Evolutionary conservation across 2,797 vertebrate species (phyloP).

Genomic region (Myotis pilosus): DNA sequence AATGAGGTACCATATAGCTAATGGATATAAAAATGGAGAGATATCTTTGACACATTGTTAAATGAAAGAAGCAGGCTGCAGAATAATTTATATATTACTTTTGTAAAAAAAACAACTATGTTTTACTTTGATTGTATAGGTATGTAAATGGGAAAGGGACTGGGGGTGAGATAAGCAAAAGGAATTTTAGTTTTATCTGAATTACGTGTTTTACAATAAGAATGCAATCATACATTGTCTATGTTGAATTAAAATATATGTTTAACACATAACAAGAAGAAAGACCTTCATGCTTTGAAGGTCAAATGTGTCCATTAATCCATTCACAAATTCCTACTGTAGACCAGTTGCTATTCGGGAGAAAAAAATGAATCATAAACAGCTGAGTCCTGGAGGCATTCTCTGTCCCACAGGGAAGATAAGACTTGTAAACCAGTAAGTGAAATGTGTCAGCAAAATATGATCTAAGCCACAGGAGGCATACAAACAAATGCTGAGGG

Average conservation of each 20-base stretch:
- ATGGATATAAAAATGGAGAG: not conserved
- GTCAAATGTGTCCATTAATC: not conserved
- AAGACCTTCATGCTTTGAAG: not conserved
- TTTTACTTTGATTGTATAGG: not conserved
- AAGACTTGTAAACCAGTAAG: conserved; percentile 6
- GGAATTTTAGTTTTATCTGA: not conserved
- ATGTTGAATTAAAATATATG: not conserved
- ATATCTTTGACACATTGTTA: not conserved
- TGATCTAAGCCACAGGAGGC: not conserved
- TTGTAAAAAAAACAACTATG: not conserved
- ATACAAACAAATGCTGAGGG: not conserved
- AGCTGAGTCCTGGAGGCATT: not conserved
- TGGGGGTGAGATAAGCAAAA: not conserved
- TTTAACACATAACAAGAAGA: not conserved
- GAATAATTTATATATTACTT: not conserved
- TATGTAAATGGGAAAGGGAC: not conserved
- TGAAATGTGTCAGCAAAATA: conserved; percentile 25
- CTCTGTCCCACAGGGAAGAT: not conserved
- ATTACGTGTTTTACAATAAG: not conserved
- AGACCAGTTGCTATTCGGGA: not conserved
- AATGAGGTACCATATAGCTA: not conserved
- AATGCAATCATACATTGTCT: not conserved
- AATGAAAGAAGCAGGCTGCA: not conserved
- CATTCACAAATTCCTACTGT: not conserved
- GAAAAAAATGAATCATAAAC: not conserved